phyloP scores from a whole-genome alignment of 1,140 invertebrate genomes.

The Caenorhabditis briggsae region DNA sequence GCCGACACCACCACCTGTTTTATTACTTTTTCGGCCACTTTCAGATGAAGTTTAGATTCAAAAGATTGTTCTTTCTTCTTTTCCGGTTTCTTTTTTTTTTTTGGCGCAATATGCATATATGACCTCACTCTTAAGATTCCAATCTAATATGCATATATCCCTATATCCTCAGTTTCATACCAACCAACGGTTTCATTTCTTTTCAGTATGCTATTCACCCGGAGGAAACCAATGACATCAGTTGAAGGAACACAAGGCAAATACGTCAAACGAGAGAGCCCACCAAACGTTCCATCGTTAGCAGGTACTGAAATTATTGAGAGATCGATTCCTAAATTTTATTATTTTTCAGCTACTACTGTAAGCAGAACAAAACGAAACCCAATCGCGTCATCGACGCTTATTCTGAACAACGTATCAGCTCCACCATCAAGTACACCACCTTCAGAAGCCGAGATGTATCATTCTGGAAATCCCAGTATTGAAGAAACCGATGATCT shows the following conservation, averaged over 20 bases:
- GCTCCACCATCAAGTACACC: slow-evolving; percentile 12
- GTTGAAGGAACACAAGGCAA: slow-evolving; percentile 44
- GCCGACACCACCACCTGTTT: background rate
- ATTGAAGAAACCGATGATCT: slow-evolving; percentile 1
- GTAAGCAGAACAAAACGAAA: slow-evolving; percentile 8
- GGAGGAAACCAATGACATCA: slow-evolving; percentile 39
- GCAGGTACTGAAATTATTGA: too few relatives aligned
- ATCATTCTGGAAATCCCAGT: slow-evolving; percentile 19
- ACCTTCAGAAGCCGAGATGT: slow-evolving; percentile 19
- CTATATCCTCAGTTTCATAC: too few relatives aligned
- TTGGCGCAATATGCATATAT: background rate
- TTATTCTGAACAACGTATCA: background rate
- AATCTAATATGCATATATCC: background rate
- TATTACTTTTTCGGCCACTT: background rate
- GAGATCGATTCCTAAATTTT: too few relatives aligned
- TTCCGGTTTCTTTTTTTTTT: background rate
- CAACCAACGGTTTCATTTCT: background rate
- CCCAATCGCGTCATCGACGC: background rate
- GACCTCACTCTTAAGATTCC: too few relatives aligned
- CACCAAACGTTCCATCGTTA: slow-evolving; percentile 17
- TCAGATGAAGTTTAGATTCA: background rate
- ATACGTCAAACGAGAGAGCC: slow-evolving; percentile 36
- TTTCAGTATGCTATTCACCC: slow-evolving; percentile 32
- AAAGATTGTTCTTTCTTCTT: background rate
- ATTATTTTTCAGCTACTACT: slow-evolving; percentile 20